Evolutionary conservation across 2,797 vertebrate species (phyloP).

Genomic region (Serranus cabrilla): DNA sequence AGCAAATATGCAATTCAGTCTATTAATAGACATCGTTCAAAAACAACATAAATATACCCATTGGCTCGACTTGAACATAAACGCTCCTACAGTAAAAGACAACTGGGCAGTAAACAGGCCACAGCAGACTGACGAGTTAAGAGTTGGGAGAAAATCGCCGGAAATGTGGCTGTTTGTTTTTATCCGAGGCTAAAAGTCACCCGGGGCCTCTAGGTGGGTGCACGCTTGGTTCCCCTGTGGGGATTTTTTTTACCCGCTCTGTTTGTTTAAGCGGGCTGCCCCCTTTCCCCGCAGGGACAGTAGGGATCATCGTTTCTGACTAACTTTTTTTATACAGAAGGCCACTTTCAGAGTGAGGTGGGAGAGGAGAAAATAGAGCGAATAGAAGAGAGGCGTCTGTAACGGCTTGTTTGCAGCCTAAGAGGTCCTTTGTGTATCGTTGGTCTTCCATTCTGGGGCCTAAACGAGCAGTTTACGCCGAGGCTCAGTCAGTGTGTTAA

Average conservation of each 20-base stretch:
- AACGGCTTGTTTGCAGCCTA: constrained; percentile 56
- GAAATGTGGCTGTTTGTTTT: constrained; percentile 28
- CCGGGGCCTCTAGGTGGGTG: neutral
- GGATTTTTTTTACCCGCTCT: constrained; percentile 29
- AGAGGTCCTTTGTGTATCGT: constrained; percentile 60
- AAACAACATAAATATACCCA: constrained; percentile 51
- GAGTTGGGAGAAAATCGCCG: constrained; percentile 27
- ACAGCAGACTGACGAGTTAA: constrained; percentile 9
- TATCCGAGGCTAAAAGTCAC: constrained; percentile 10
- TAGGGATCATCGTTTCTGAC: constrained; percentile 34
- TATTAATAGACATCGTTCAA: constrained; percentile 66
- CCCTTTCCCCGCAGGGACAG: constrained; percentile 36
- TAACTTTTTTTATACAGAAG: constrained; percentile 23
- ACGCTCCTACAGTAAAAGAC: constrained; percentile 18
- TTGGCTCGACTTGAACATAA: constrained; percentile 19
- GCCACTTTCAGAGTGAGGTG: constrained; percentile 22
- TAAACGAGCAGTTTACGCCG: constrained; percentile 60
- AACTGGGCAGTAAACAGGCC: constrained; percentile 3
- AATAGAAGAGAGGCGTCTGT: constrained; percentile 18
- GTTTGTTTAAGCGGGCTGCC: constrained; percentile 45
- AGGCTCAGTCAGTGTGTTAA: constrained; percentile 31
- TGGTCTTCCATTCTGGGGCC: constrained; percentile 37
- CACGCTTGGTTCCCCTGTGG: neutral
- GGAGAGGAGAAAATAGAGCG: constrained; percentile 11
- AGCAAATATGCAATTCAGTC: constrained; percentile 62